phyloP scores from a whole-genome alignment of 2,113 vertebrate genomes.

The Otis tarda region DNA sequence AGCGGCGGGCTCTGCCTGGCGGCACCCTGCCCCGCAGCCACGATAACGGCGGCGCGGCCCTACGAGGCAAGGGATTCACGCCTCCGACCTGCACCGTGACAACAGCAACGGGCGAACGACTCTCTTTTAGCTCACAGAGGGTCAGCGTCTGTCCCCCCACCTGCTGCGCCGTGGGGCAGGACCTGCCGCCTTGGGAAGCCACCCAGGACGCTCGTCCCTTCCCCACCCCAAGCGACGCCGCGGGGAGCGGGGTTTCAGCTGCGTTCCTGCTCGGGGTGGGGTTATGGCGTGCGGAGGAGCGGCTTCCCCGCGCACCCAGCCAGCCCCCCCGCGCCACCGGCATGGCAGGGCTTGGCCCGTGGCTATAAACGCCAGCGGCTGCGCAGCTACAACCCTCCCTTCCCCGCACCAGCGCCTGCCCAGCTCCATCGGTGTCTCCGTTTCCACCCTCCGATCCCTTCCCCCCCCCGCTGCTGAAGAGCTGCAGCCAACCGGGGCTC shows the following conservation, averaged over 20 bases:
- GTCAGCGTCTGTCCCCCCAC: neutral
- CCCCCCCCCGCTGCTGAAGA: accelerated
- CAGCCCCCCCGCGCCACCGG: accelerated
- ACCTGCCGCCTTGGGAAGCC: neutral
- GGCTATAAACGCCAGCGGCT: neutral
- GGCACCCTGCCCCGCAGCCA: neutral
- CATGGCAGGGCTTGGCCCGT: neutral
- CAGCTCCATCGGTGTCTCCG: neutral
- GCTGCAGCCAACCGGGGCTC: accelerated
- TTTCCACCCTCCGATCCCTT: neutral
- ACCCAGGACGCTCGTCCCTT: neutral
- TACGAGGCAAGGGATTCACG: neutral
- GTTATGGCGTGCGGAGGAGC: neutral
- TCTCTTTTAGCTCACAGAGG: accelerated
- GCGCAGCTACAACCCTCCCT: neutral
- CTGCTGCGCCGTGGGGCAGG: neutral
- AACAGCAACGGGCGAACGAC: accelerated
- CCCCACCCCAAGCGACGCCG: accelerated
- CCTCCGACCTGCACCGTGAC: accelerated
- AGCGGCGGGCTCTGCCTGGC: neutral
- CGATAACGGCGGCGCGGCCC: accelerated
- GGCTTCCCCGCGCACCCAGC: neutral
- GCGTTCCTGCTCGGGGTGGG: neutral
- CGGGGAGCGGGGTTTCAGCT: accelerated
- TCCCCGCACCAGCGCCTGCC: neutral